Evolutionary conservation across 2,113 vertebrate genomes (phyloP).

Genomic region (Jaculus jaculus): DNA sequence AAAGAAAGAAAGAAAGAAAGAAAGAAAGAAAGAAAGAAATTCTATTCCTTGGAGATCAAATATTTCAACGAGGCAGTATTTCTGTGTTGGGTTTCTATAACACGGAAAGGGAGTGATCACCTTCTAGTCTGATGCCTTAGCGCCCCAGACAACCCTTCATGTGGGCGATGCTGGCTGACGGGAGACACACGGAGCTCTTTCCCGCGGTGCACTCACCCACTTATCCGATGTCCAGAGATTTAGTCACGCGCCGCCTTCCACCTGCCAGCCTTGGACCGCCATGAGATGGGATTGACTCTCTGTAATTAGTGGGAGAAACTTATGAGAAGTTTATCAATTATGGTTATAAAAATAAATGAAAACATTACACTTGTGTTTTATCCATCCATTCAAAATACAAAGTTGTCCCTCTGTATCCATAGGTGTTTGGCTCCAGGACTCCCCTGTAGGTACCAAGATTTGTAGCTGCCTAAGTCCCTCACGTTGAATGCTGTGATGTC

Average conservation of each 20-base stretch:
- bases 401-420: neutral
- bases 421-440: neutral
- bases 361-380: conserved; percentile 31
- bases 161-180: neutral
- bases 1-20: too few species aligned
- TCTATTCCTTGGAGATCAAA: conserved; percentile 37
- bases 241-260: neutral
- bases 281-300: neutral
- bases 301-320: conserved; percentile 19
- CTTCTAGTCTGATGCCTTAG: neutral
- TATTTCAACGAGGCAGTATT: neutral
- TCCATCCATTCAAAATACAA: neutral
- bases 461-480: neutral
- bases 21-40: neutral
- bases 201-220: neutral
- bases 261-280: neutral
- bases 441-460: neutral
- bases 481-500: neutral
- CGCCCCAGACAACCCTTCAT: neutral
- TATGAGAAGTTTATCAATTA: neutral
- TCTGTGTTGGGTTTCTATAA: conserved; percentile 7
- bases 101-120: conserved; percentile 20
- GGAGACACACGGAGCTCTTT: neutral
- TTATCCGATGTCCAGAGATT: neutral
- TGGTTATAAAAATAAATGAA: neutral